These are phyloP conservation scores for Trachymyrmex cornetzi DNA, from an alignment of 1,140 invertebrate species.

Conservation along the genomic window DNA sequence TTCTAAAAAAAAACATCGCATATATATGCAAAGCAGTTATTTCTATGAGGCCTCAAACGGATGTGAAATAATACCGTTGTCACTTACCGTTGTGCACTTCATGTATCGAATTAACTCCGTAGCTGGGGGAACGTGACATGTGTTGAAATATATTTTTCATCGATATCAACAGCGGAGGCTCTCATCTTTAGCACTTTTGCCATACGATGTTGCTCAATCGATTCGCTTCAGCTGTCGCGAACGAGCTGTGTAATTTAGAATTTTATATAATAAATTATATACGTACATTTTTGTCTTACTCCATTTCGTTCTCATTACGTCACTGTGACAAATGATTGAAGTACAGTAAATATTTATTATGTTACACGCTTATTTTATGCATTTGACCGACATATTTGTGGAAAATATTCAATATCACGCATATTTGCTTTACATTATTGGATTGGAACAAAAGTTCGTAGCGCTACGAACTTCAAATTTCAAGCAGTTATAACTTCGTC, in stretches of 20 bases:
- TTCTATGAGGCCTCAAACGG: background rate
- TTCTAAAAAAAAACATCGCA: background rate
- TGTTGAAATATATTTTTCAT: conserved; percentile 26
- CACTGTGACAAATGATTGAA: conserved; percentile 6
- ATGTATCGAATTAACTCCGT: conserved; percentile 15
- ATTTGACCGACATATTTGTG: background rate
- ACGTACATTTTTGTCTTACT: background rate
- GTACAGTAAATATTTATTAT: background rate
- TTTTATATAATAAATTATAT: conserved; percentile 16
- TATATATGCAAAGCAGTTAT: conserved; percentile 13
- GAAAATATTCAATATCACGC: background rate
- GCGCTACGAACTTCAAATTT: no score
- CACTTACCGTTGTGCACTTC: conserved; percentile 43
- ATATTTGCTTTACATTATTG: background rate
- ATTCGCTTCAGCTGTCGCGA: background rate
- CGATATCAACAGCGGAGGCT: background rate
- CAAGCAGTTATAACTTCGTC: no score
- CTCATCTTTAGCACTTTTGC: background rate
- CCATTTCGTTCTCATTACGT: background rate
- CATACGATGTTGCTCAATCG: conserved; percentile 7
- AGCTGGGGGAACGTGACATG: background rate
- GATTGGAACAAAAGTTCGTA: no score
- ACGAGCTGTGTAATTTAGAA: conserved; percentile 10
- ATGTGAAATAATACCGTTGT: conserved; percentile 43
- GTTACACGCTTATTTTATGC: background rate